Evolutionary conservation across 1,140 invertebrate species (phyloP).

Genomic region (Sogatella furcifera): DNA sequence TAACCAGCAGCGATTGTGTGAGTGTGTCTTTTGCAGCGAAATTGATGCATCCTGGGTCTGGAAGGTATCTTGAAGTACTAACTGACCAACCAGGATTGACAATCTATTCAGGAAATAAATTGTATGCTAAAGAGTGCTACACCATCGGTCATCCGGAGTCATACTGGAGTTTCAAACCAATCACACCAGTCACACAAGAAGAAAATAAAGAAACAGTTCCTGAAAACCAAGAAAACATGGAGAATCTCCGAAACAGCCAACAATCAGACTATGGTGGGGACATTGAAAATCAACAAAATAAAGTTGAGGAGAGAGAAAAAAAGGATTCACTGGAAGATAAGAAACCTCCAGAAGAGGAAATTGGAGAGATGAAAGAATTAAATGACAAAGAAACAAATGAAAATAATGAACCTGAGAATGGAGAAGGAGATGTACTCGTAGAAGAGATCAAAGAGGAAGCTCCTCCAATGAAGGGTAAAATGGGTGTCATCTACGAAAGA

Average conservation of each 20-base stretch:
- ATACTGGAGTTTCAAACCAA: background rate
- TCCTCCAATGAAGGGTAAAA: background rate
- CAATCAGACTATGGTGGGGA: background rate
- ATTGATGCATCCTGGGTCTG: conserved; percentile 53
- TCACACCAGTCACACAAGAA: background rate
- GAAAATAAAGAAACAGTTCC: background rate
- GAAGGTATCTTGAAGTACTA: conserved; percentile 51
- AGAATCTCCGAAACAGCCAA: background rate
- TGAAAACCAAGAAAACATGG: background rate
- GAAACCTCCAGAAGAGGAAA: background rate
- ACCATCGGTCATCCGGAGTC: conserved; percentile 14
- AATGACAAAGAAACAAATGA: background rate
- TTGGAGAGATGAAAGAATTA: background rate
- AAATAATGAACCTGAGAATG: background rate
- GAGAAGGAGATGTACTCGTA: background rate
- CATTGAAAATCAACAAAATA: background rate
- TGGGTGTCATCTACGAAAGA: background rate
- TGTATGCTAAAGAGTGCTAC: conserved; percentile 29
- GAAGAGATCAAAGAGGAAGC: background rate
- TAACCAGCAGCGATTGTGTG: conserved; percentile 31
- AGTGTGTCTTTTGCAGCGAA: conserved; percentile 31
- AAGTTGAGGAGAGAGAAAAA: background rate
- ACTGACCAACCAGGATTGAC: conserved; percentile 50
- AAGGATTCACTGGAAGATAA: background rate
- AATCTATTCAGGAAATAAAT: conserved; percentile 48